Evolutionary conservation across 2,888 invertebrate species (phyloP), one percentile per base, ranked within the genome.

Genomic region (Plebejus anna): DNA sequence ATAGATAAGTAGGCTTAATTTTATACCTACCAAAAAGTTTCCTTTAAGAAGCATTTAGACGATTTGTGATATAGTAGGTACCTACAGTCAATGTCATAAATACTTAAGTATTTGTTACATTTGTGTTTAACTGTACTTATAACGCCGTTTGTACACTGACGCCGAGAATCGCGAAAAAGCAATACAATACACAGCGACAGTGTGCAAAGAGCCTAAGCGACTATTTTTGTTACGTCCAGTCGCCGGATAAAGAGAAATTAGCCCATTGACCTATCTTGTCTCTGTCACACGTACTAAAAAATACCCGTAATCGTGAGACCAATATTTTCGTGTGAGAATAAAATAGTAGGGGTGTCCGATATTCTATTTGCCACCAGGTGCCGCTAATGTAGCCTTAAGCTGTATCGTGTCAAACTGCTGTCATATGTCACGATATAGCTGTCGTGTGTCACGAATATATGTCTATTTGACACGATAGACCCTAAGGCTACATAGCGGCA

Each of bases 1-100:
- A 22, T 22, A 22, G 22, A 22, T 22, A 22, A 22, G 59, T 22
- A 57, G n/a, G 28, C 61, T 61, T 28, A 28, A 28, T 47, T 47
- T 47, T 47, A 1, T 47, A 32, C 32, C 11, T 66, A 13, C 28
- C 11, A 16, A 66, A 66, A 16, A 5, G 6, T 66, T 66, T 32
- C 13, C 66, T 66, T 32, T 11, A 61, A n/a, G 47, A 66, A 66
- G 66, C 32, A 66, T 66, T 66, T 66, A 66, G 32, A 66, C 66
- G 36, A 66, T 13, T 66, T 66, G 32, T 32, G 32, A 36, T 66
- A 66, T 6, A 9, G 32, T 32, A 22, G 22, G 22, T 22, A 22
- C 22, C 22, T 22, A 66, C 66, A 13, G 32, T 66, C 32, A 16
- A 66, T 7, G 9, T 9, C 28, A 61, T 61, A 1, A 22, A 22